Percentiles rank a stretch among this genome's conserved stretches.
Evolutionary conservation across 1,140 invertebrate genomes (phyloP).

Genomic region (Ladona fulva): DNA sequence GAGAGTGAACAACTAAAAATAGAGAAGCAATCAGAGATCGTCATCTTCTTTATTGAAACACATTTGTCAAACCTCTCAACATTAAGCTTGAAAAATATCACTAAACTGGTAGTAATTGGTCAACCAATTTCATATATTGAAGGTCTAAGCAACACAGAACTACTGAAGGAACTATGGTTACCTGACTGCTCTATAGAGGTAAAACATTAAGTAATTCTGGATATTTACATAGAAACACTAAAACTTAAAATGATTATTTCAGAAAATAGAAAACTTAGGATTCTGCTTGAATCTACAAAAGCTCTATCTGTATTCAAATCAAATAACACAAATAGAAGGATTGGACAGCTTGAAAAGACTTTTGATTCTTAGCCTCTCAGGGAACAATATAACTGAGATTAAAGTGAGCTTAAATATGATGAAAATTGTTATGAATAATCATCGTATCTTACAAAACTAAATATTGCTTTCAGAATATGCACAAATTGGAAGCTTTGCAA

Average conservation of each 20-base stretch:
- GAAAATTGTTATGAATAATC: background rate
- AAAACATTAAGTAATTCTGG: background rate
- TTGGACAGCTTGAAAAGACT: background rate
- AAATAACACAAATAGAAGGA: background rate
- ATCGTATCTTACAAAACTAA: background rate
- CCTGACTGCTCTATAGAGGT: background rate
- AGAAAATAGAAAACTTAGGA: background rate
- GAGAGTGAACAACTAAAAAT: too few species aligned
- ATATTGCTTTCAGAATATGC: background rate
- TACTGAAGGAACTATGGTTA: background rate
- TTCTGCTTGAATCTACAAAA: background rate
- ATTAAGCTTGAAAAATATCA: background rate
- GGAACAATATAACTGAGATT: background rate
- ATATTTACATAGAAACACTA: background rate
- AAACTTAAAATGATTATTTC: background rate
- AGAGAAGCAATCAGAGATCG: too few species aligned
- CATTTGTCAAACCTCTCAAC: too few species aligned
- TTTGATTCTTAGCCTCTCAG: background rate
- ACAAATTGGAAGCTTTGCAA: background rate
- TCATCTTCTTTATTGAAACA: too few species aligned
- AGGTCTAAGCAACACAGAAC: background rate
- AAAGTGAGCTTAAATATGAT: background rate
- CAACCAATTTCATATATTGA: background rate
- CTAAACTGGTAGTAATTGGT: background rate
- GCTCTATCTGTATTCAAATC: background rate